Evolutionary conservation across 1,140 invertebrate genomes (phyloP).

Genomic region (Bombyx mori): ASM3026992v2 NC_085111.1:11363501-11364000

Average conservation of each 20-base stretch:
- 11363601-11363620: too few relatives aligned
- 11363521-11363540: constrained; percentile 1
- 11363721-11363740: constrained; percentile 1
- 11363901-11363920: constrained; percentile 24
- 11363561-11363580: constrained; percentile 5
- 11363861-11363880: constrained; percentile 9
- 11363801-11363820: constrained; percentile 1
- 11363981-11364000: too few relatives aligned
- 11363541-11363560: constrained; percentile 7
- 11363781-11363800: constrained; percentile 5
- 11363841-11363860: too few relatives aligned
- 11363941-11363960: too few relatives aligned
- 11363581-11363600: too few relatives aligned
- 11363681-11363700: too few relatives aligned
- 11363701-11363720: constrained; percentile 7
- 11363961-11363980: too few relatives aligned
- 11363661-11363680: too few relatives aligned
- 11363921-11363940: constrained; percentile 28
- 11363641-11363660: too few relatives aligned
- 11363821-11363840: too few relatives aligned
- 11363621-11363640: too few relatives aligned
- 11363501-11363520: constrained; percentile 1
- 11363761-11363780: not conserved
- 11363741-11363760: constrained; percentile 6
- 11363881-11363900: constrained; percentile 33